These are phyloP conservation scores for Rhea americana DNA, from an alignment of 2,113 vertebrate species.

Conservation along the genomic window DNA sequence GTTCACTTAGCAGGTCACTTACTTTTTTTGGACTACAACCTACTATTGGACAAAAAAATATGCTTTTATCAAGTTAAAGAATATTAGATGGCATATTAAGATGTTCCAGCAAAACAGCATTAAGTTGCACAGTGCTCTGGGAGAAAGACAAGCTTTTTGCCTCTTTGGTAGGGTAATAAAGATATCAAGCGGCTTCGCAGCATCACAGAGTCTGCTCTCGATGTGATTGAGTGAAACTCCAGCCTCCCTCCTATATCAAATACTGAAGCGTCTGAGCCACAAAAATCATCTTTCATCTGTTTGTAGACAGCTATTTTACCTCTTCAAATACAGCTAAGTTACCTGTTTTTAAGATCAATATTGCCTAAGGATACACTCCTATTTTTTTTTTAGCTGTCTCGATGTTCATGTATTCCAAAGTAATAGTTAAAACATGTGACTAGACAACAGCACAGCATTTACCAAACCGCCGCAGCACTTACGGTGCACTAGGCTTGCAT, in stretches of 20 bases:
- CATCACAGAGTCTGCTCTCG: background rate
- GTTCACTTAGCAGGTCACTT: background rate
- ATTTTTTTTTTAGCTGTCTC: background rate
- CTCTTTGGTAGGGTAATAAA: constrained; percentile 6
- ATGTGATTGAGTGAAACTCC: background rate
- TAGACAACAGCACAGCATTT: background rate
- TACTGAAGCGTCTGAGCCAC: background rate
- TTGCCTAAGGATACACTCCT: background rate
- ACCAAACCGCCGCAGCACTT: background rate
- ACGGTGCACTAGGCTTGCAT: background rate
- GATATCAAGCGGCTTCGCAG: constrained; percentile 14
- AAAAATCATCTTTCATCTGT: background rate
- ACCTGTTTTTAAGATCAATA: background rate
- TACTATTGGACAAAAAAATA: background rate
- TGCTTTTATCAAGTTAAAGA: background rate
- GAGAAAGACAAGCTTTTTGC: background rate
- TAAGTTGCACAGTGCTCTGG: background rate
- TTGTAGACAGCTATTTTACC: background rate
- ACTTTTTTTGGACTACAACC: background rate
- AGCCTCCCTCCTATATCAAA: constrained; percentile 27
- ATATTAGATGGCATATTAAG: background rate
- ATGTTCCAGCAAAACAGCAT: background rate
- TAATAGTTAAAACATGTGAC: background rate
- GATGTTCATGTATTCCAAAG: accelerated
- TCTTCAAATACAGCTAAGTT: background rate